Evolutionary conservation across 2,888 invertebrate species (phyloP), one percentile per base, ranked within the genome.

Genomic region (Amiota minor): DNA sequence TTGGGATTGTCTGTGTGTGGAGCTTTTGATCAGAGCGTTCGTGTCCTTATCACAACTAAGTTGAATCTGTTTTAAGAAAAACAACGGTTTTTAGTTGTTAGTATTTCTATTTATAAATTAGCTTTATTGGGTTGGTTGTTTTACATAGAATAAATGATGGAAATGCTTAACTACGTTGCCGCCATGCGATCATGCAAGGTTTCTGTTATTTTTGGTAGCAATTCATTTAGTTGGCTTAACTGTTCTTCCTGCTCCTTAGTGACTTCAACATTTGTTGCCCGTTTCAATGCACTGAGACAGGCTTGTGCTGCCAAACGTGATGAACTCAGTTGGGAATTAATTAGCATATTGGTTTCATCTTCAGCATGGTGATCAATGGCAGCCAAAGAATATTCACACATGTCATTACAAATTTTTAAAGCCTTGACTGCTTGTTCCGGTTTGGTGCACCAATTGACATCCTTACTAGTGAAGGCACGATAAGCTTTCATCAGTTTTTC

Each of bases 21-120:
- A 1, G 92, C 98, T 0, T 97, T 98, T 89, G 98, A 98, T 91
- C 98, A 98, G 90, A 94, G 93, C 73, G 90, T 98, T 8, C 91
- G 98, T 53, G 93, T 98, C 4, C 89, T 98, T 47, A 94, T 98
- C 76, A 94, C 95, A 10, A 98, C 98, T 0, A 97, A 96, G 90
- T 91, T 98, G 9, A 95, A 96, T 89, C 91, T 94, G 73, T 93
- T 67, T 50, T 67, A 62, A 23, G 92, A 87, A 12, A 16, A 68
- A 49, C 16, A 53, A 0, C 16, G 9, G 14, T 53, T 53, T 16
- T n/a, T 16, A n/a, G 55, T n/a, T 16, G 0, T 53, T 2, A n/a
- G n/a, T 53, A 14, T 9, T 53, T 53, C 55, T 16, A 53, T 4
- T 53, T 53, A 14, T 53, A 14, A 53, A 3, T 35, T 35, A 35